Conservation (phyloP, 2,113 vertebrate genomes). For the Pangasianodon hypophthalmus region DNA sequence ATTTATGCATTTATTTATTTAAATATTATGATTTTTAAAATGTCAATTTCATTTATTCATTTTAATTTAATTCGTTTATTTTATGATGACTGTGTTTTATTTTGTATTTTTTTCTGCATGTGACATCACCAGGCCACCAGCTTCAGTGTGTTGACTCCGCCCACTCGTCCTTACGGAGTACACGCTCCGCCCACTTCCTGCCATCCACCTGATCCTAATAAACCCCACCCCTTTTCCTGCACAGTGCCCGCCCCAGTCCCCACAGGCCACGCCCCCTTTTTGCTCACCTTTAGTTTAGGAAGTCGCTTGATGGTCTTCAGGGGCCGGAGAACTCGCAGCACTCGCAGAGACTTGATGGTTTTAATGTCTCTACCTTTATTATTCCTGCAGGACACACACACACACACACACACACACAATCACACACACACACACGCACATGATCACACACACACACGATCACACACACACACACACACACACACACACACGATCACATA, state of each 20-base stretch:
- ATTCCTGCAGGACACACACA: slow-evolving; percentile 74
- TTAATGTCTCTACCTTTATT: slow-evolving; percentile 98
- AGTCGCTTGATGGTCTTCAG: slow-evolving; percentile 98
- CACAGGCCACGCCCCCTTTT: background rate
- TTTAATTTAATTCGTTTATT: background rate
- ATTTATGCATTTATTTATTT: too few relatives aligned
- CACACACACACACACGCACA: slow-evolving; percentile 47
- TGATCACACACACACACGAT: background rate
- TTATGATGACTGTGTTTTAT: background rate
- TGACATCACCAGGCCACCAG: background rate
- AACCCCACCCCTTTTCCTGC: background rate
- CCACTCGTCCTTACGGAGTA: background rate
- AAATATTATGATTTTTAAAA: background rate
- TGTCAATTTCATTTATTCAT: background rate
- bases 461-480: too few relatives aligned
- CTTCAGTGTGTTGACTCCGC: background rate
- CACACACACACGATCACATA: too few relatives aligned
- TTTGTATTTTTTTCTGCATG: background rate
- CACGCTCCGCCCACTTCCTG: too few relatives aligned
- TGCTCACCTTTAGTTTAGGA: slow-evolving; percentile 93
- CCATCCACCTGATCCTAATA: background rate
- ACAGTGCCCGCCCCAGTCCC: background rate
- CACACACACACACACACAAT: slow-evolving; percentile 29
- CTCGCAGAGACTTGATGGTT: slow-evolving; percentile 97
- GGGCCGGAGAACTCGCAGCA: slow-evolving; percentile 90